Evolutionary conservation across 2,888 invertebrate species (phyloP).

Genomic region (Mythimna albipuncta): DNA sequence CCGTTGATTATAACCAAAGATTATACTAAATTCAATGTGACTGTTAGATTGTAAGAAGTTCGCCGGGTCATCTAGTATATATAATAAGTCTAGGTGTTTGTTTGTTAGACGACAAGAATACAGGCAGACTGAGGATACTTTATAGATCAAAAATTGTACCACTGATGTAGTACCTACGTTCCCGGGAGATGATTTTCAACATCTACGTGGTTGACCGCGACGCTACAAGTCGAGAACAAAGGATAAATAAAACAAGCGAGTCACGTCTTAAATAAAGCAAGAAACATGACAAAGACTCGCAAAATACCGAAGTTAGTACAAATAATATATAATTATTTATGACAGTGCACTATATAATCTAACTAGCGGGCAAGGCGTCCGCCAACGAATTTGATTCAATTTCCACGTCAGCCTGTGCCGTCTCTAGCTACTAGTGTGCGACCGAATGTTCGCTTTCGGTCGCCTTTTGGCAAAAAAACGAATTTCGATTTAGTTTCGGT

Average conservation of each 20-base stretch:
- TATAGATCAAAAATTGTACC: no score
- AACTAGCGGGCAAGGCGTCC: slow-evolving; percentile 2
- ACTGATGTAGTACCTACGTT: neutral
- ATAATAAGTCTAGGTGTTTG: no score
- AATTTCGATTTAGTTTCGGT: no score
- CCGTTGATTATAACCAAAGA: no score
- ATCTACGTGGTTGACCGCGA: neutral
- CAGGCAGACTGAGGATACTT: no score
- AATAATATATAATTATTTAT: slow-evolving; percentile 33
- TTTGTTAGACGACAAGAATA: no score
- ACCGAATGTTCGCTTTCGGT: no score
- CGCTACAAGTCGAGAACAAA: neutral
- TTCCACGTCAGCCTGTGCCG: slow-evolving; percentile 17
- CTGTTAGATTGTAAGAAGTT: no score
- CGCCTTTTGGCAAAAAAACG: no score
- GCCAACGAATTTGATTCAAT: slow-evolving; percentile 47
- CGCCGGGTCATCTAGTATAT: no score
- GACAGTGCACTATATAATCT: slow-evolving; percentile 31
- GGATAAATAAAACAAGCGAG: neutral
- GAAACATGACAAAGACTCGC: slow-evolving; percentile 24
- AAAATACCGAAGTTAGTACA: slow-evolving; percentile 9
- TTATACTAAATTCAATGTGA: no score
- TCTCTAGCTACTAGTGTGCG: neutral
- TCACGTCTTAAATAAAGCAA: slow-evolving; percentile 32
- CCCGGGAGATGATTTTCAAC: neutral